Percentiles rank a stretch among this genome's conserved stretches.
Conservation (phyloP, 2,797 vertebrate genomes). For the Malacoctenus gilli region DNA sequence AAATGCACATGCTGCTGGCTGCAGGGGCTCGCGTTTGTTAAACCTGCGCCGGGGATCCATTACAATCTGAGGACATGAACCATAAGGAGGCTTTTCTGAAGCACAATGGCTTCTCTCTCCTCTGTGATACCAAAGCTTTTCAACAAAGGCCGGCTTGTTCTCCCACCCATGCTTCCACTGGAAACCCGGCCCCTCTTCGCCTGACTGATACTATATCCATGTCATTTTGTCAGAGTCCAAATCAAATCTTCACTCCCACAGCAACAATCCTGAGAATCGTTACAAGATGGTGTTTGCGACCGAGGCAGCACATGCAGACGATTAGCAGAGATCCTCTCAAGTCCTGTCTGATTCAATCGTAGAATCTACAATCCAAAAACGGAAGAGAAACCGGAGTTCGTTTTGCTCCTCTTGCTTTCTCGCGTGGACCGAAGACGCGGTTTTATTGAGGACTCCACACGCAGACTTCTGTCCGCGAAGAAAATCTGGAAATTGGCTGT, state of each 20-base stretch:
- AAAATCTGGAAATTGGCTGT: constrained; percentile 24
- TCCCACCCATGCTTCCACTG: constrained; percentile 71
- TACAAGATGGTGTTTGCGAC: constrained; percentile 11
- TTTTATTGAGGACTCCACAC: constrained; percentile 34
- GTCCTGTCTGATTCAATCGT: not conserved
- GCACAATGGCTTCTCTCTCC: constrained; percentile 83
- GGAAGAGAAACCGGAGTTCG: constrained; percentile 8
- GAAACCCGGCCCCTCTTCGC: constrained; percentile 67
- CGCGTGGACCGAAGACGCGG: constrained; percentile 6
- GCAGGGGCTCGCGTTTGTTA: constrained; percentile 66
- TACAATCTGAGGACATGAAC: constrained; percentile 80
- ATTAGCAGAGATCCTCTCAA: not conserved
- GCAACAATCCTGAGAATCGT: constrained; percentile 12
- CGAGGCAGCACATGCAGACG: not conserved
- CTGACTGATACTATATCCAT: constrained; percentile 72
- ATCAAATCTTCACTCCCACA: constrained; percentile 44
- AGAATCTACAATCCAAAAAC: constrained; percentile 17
- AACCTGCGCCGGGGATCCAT: constrained; percentile 74
- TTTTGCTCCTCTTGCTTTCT: not conserved
- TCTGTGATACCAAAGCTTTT: constrained; percentile 76
- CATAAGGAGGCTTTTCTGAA: constrained; percentile 78
- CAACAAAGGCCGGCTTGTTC: constrained; percentile 82
- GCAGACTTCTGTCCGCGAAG: too few species aligned
- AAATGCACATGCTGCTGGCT: constrained; percentile 61
- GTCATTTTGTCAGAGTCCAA: constrained; percentile 62